Base-by-base conservation (phyloP, 1,140 invertebrate genomes). In the Orchestia grillus region DNA sequence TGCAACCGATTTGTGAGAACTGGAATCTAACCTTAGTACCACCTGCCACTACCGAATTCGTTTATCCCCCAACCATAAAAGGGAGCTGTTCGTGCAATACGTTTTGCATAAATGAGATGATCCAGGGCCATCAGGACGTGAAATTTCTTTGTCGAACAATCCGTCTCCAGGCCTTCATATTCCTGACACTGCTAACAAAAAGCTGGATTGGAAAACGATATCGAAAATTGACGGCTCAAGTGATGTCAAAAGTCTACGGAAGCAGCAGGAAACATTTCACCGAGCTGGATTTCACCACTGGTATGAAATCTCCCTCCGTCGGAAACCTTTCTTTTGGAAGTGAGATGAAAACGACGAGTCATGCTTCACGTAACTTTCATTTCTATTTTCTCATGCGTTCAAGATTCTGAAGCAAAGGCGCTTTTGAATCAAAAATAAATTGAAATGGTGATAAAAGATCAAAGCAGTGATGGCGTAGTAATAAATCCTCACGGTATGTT, bases 191-290 rank as follows among this genome's bases (percentile, higher is more conserved):
- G 62, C 62, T 28, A 77, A 77, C 62, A 77, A 77, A 28, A 77
- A 15, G 62, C 62, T 77, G 62, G 62, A 90, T 90, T 42, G 88
- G 88, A 90, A 90, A 90, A 43, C 88, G 88, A 90, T 90, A 90
- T 90, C 88, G 88, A 90, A 41, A 90, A 90, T 90, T 41, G 88
- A 41, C 88, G 88, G 43, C n/a, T 42, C n/a, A 90, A 90, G 88
- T 43, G 88, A 90, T 42, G 88, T 90, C 36, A 90, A 90, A 90
- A 90, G 88, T 90, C 88, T 90, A 90, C 88, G 88, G 41, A 42
- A 44, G 88, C 88, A 77, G 62, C 28, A 77, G 62, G 62, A 77
- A 77, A 77, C 62, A 77, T 77, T 77, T 77, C 62, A 77, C 62
- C 62, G 62, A 77, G 62, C 62, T 77, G 62, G 62, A 36, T 77